Evolutionary conservation across 2,113 vertebrate genomes (phyloP), one percentile per base, ranked within the genome.

Genomic region (Sinocyclocheilus rhinocerous): DNA sequence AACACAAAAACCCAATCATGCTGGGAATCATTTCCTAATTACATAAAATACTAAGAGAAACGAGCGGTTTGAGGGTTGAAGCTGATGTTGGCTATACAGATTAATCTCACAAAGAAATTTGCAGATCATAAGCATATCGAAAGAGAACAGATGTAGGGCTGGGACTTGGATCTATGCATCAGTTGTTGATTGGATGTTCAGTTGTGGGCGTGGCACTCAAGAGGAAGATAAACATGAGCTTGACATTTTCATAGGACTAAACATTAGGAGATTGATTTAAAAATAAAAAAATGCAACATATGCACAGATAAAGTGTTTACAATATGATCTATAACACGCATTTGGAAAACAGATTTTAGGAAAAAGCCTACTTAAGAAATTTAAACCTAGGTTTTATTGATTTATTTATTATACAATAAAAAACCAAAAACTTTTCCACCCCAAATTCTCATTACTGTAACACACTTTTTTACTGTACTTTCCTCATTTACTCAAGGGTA

Each of bases 1-100:
- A 85, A 1, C 81, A 9, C 65, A 88, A 87, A 45, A 81, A 18
- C 69, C 1, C 16, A 63, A 29, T 55, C 24, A 77, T 4, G 9
- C 42, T 10, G 42, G 75, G 22, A 11, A 55, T 1, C 33, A 1
- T 76, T 55, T 33, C 22, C 45, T 4, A 15, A 76, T 15, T 4
- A 70, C 29, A 36, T 0, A 0, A 39, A 39, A 36, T 2, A 70
- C 16, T 18, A 39, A 39, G 29, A 70, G 16, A 70, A 70, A 36
- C 3, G 0, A 67, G 24, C 63, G 6, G 63, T 70, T 70, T 36
- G 3, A 70, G 29, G 16, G 29, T 10, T 70, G 18, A 70, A 69
- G 29, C 16, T 36, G 20, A 70, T 10, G 8, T 36, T 70, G 29
- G 1, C 13, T 70, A 36, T 70, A 36, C 3, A 36, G 29, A 7